Evolutionary conservation across 2,888 invertebrate genomes (phyloP).

Genomic region (Tenthredo mesomela): DNA sequence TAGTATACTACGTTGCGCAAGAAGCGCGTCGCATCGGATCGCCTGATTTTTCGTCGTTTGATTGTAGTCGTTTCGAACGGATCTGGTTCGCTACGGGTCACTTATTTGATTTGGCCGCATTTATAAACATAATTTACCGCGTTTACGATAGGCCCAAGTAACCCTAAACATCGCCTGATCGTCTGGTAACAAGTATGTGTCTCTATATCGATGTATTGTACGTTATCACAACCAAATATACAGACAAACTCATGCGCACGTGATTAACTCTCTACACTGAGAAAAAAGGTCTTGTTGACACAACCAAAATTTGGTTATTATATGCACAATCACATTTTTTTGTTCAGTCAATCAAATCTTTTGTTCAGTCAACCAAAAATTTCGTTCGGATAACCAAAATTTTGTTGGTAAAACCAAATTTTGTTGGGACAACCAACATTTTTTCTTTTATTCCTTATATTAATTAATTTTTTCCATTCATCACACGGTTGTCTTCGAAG

Average conservation of each 20-base stretch:
- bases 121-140: slow-evolving; percentile 34
- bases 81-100: slow-evolving; percentile 37
- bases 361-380: too few relatives aligned
- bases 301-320: too few relatives aligned
- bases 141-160: background rate
- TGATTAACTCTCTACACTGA: background rate
- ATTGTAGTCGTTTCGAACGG: background rate
- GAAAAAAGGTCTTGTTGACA: too few relatives aligned
- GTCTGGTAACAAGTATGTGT: background rate
- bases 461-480: background rate
- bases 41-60: slow-evolving; percentile 43
- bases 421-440: too few relatives aligned
- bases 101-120: slow-evolving; percentile 31
- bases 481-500: background rate
- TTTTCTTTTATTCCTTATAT: background rate
- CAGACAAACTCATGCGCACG: background rate
- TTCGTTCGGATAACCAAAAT: too few relatives aligned
- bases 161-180: slow-evolving; percentile 38
- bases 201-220: background rate
- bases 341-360: too few relatives aligned
- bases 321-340: too few relatives aligned
- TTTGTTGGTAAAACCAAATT: too few relatives aligned
- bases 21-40: slow-evolving; percentile 24
- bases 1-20: slow-evolving; percentile 44
- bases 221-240: background rate